Conservation (phyloP, 2,113 vertebrate species). For the Nesoenas mayeri region DNA sequence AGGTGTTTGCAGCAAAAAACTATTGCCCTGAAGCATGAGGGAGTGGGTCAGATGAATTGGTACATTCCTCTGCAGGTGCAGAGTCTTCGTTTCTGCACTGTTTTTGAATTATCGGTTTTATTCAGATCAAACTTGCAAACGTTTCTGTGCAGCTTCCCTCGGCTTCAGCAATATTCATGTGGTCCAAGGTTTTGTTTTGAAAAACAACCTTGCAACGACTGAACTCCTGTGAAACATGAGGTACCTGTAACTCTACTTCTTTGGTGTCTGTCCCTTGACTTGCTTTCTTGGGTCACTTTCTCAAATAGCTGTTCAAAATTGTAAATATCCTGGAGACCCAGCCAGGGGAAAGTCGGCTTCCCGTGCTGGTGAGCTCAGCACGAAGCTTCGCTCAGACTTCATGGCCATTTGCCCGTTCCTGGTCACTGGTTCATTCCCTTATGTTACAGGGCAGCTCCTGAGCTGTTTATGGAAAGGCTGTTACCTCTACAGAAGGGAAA, state of each 20-base stretch:
- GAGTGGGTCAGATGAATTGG: not conserved
- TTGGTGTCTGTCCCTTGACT: not conserved
- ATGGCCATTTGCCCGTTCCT: not conserved
- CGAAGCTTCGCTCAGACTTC: not conserved
- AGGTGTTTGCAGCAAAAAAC: not conserved
- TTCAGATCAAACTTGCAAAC: not conserved
- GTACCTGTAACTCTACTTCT: not conserved
- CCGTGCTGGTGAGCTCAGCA: not conserved
- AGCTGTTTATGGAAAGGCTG: not conserved
- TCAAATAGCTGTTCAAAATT: conserved; percentile 9
- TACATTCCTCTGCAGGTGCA: not conserved
- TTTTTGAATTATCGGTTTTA: fast-evolving
- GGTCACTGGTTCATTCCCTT: not conserved
- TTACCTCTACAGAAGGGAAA: fast-evolving
- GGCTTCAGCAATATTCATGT: not conserved
- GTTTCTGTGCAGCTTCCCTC: not conserved
- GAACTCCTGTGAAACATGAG: not conserved
- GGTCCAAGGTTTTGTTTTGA: not conserved
- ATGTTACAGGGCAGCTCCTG: not conserved
- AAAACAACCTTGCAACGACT: fast-evolving
- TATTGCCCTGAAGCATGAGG: not conserved
- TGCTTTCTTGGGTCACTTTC: not conserved
- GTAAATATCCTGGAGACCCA: not conserved
- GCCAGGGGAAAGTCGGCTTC: fast-evolving
- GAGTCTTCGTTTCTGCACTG: fast-evolving